Evolutionary conservation across 1,140 invertebrate species (phyloP), one percentile per base, ranked within the genome.

Genomic region (Holotrichia oblita): DNA sequence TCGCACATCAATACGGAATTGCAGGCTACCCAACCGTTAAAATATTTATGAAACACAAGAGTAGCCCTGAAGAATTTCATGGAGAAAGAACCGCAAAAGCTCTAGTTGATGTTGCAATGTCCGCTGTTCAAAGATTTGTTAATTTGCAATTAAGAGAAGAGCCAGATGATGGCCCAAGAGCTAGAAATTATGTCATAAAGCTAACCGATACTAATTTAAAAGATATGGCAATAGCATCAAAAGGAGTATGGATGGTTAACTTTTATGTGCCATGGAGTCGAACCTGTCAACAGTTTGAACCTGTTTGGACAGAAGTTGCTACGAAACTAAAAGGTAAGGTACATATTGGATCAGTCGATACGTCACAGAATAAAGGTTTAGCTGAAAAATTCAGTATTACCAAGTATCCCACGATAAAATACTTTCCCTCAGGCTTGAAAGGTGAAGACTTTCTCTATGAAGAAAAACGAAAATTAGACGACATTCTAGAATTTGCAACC

Each of bases 361-460:
- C 98, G 0, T 99, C 98, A 7, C 94, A 95, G 0, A 91, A 99
- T 87, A 91, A 91, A 77, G 84, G 89, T 3, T 96, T 95, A 88
- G 95, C 94, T 0, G 88, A 89, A 77, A 89, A 93, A 80, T 96
- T 94, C 84, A 90, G 91, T 80, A 92, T 99, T 34, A 91, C 93
- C 81, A 97, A 98, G 0, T 99, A 97, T 88, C 98, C 98, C 3
- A 98, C 98, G 2, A 99, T 99, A 79, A 99, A 99, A 87, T 93
- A 93, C 85, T 99, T 99, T 89, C 89, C 92, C 0, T 89, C 92
- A 20, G 97, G 97, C 76, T 92, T 92, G 79, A 97, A 96, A 86
- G 85, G 87, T 0, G 91, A 91, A 79, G 90, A 93, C 77, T 94
- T 97, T 73, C 95, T 95, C 83, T 90, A 92, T 84, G 97, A 97